These are phyloP conservation scores for Vicugna pacos DNA, from an alignment of 2,113 vertebrate genomes.

Conservation along the genomic window DNA sequence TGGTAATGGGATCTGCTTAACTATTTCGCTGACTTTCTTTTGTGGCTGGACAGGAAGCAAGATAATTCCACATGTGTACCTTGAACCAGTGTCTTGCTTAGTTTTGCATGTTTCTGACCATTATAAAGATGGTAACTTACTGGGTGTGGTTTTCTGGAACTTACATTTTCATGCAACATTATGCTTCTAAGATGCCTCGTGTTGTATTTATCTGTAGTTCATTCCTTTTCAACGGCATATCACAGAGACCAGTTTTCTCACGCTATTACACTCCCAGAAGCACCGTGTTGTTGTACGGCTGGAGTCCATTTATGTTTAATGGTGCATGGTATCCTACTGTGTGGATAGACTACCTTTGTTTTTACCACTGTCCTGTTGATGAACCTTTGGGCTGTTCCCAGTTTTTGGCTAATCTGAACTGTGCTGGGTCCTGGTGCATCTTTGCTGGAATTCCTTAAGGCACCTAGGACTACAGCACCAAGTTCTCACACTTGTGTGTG, in stretches of 20 bases:
- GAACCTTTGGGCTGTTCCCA: not conserved
- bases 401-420: not conserved
- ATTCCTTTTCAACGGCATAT: not conserved
- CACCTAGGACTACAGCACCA: too few relatives aligned
- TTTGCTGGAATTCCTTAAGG: not conserved
- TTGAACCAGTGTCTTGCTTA: rapidly evolving
- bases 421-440: not conserved
- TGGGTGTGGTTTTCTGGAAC: not conserved
- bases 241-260: not conserved
- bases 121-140: not conserved
- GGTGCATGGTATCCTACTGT: too few relatives aligned
- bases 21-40: not conserved
- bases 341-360: not conserved
- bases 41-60: not conserved
- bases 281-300: rapidly evolving
- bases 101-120: not conserved
- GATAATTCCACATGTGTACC: rapidly evolving
- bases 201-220: not conserved
- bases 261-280: rapidly evolving
- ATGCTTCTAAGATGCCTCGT: not conserved
- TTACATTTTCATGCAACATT: not conserved
- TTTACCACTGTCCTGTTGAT: not conserved
- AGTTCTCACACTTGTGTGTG: not conserved
- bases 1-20: not conserved
- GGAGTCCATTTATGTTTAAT: not conserved